These are phyloP conservation scores for Saiga tatarica DNA, from an alignment of 2,113 vertebrate species.

Conservation along the genomic window DNA sequence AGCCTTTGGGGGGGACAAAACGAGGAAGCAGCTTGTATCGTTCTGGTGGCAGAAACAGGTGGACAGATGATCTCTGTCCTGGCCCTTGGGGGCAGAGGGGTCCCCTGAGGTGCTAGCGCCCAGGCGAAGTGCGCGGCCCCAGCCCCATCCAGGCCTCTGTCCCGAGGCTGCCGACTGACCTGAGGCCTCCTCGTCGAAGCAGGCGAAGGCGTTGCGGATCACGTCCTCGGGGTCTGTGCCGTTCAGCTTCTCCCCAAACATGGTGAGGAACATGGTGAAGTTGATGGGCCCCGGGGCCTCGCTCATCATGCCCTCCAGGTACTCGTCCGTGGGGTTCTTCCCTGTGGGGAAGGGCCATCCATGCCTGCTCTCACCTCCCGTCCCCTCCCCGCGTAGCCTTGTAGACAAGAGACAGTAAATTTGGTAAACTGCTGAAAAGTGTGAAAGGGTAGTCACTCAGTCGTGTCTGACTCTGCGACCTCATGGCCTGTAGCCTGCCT, in stretches of 20 bases:
- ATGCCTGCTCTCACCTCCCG: not conserved
- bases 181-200: slow-evolving; percentile 96
- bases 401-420: not conserved
- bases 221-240: slow-evolving; percentile 98
- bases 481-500: not conserved
- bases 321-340: slow-evolving; percentile 98
- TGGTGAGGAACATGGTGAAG: slow-evolving; percentile 99
- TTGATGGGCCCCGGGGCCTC: slow-evolving; percentile 98
- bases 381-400: not conserved
- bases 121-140: not conserved
- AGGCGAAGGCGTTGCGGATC: slow-evolving; percentile 98
- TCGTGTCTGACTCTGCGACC: not conserved
- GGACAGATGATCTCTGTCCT: not conserved
- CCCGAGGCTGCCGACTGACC: slow-evolving; percentile 82
- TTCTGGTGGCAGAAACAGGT: not conserved
- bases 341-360: slow-evolving; percentile 78
- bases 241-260: slow-evolving; percentile 98
- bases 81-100: not conserved
- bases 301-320: slow-evolving; percentile 98
- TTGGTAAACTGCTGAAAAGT: not conserved
- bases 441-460: not conserved
- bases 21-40: not conserved
- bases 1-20: not conserved
- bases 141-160: not conserved
- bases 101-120: no score